Evolutionary conservation across 2,888 invertebrate genomes (phyloP).

Genomic region (Chaetogeoica ovagalla): DNA sequence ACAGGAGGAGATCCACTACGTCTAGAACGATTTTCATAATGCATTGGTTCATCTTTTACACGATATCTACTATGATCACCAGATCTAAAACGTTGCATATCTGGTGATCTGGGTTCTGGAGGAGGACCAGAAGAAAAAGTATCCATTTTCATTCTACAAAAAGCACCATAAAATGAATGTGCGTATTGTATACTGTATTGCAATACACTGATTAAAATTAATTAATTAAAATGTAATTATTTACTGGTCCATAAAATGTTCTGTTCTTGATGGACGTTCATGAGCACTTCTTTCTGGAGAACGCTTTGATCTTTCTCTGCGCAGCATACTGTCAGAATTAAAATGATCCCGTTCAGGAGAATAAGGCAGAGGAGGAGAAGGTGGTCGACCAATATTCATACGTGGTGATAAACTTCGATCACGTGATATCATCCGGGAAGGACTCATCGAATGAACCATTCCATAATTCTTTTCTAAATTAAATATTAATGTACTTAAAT

Average conservation of each 20-base stretch:
- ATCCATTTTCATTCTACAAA: conserved; percentile 28
- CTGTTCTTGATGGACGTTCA: conserved; percentile 24
- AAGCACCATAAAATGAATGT: not conserved
- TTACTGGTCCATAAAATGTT: conserved; percentile 41
- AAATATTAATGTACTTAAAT: not conserved
- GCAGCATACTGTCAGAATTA: conserved; percentile 24
- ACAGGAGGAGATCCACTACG: conserved; percentile 38
- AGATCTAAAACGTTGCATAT: conserved; percentile 29
- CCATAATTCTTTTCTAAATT: conserved; percentile 42
- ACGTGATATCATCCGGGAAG: conserved; percentile 13
- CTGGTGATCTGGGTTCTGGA: conserved; percentile 48
- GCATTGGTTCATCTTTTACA: conserved; percentile 9
- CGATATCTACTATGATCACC: conserved; percentile 37
- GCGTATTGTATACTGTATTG: not conserved
- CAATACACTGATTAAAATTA: not conserved
- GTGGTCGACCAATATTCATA: conserved; percentile 29
- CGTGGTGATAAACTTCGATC: conserved; percentile 40
- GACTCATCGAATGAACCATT: conserved; percentile 18
- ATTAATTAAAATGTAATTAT: conserved; percentile 17
- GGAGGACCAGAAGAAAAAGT: conserved; percentile 35
- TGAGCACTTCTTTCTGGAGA: conserved; percentile 24
- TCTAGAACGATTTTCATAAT: conserved; percentile 27
- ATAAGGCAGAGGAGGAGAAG: conserved; percentile 46
- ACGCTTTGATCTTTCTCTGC: conserved; percentile 26
- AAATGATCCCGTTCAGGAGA: conserved; percentile 36